A percentile compares a stretch with the other conserved stretches of the same genome.
These are phyloP conservation scores for Callipepla squamata DNA, from an alignment of 2,113 vertebrate species.

Conservation along the genomic window DNA sequence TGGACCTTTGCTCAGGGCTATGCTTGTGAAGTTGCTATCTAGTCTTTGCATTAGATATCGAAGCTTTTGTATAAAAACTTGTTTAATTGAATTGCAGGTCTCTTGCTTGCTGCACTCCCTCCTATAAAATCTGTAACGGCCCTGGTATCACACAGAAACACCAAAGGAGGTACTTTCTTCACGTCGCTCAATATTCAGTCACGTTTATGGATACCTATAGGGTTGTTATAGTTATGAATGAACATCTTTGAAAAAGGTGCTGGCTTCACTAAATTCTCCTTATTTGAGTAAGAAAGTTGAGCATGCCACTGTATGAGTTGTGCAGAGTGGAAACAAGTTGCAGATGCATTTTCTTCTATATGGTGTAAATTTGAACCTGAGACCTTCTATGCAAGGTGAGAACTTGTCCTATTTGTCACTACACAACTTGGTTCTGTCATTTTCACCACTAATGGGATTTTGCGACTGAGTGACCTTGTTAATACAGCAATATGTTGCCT, in stretches of 20 bases:
- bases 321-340: neutral
- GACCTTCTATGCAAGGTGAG: constrained; percentile 36
- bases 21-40: neutral
- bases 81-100: neutral
- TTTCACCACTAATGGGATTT: constrained; percentile 76
- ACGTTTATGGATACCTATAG: neutral
- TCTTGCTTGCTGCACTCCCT: neutral
- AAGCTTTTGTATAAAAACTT: neutral
- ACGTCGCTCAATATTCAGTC: neutral
- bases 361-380: constrained; percentile 52
- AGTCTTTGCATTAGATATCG: neutral
- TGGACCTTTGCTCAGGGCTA: neutral
- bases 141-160: neutral
- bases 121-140: neutral
- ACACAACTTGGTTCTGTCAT: constrained; percentile 59
- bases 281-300: neutral
- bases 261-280: neutral
- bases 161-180: neutral
- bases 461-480: constrained; percentile 74
- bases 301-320: neutral
- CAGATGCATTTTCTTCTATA: neutral
- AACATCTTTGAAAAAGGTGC: constrained; percentile 11
- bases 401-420: constrained; percentile 62
- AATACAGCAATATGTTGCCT: constrained; percentile 73
- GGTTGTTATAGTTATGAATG: neutral